phyloP scores from a whole-genome alignment of 1,140 invertebrate genomes.

The Delia radicum region DNA sequence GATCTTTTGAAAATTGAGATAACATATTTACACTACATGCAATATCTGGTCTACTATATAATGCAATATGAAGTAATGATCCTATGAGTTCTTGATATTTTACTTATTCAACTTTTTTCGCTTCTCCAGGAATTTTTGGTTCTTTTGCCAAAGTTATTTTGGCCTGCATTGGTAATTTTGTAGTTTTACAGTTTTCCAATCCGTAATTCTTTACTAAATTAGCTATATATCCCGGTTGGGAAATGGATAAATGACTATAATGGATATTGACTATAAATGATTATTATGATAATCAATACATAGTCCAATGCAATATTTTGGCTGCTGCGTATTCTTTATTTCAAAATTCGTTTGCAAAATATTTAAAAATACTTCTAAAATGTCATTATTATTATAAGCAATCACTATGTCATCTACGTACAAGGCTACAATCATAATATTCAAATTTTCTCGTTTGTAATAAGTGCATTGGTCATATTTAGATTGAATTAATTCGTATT shows the following conservation, averaged over 20 bases:
- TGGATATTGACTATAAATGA: background rate
- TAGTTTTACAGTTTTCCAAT: slow-evolving; percentile 35
- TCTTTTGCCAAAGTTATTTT: slow-evolving; percentile 35
- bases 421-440: slow-evolving; percentile 11
- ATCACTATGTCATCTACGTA: slow-evolving; percentile 46
- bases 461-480: slow-evolving; percentile 50
- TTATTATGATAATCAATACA: background rate
- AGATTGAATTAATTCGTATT: slow-evolving; percentile 36
- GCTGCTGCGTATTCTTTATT: background rate
- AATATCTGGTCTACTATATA: slow-evolving; percentile 54
- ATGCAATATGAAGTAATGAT: slow-evolving; percentile 48
- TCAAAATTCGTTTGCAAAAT: background rate
- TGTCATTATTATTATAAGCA: background rate
- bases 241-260: slow-evolving; percentile 27
- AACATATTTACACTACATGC: slow-evolving; percentile 35
- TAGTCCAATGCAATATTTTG: background rate
- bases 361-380: background rate
- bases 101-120: background rate
- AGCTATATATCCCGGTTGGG: slow-evolving; percentile 48
- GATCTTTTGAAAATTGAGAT: slow-evolving; percentile 13
- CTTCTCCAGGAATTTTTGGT: slow-evolving; percentile 10
- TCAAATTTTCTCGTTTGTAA: background rate
- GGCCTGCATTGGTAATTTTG: slow-evolving; percentile 31
- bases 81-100: slow-evolving; percentile 52
- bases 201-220: slow-evolving; percentile 38